These are phyloP conservation scores for Ditylenchus dipsaci DNA, from an alignment of 1,140 invertebrate genomes.

Conservation along the genomic window DNA sequence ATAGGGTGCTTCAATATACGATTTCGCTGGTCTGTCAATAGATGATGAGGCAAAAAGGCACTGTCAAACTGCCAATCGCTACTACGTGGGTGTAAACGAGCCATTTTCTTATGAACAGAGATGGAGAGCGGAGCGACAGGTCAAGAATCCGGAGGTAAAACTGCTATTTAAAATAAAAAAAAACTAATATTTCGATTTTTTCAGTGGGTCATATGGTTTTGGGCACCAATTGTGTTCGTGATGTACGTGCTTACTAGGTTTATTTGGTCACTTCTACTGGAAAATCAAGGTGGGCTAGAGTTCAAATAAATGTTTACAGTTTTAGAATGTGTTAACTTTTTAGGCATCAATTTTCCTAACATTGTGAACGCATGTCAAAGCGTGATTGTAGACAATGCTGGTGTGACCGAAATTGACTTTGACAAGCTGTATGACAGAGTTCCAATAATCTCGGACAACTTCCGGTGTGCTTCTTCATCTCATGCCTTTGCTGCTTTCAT, in stretches of 20 bases:
- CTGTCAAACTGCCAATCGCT: conserved; percentile 27
- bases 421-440: conserved; percentile 19
- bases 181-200: not conserved
- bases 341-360: conserved; percentile 31
- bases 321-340: not conserved
- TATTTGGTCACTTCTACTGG: conserved; percentile 28
- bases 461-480: conserved; percentile 25
- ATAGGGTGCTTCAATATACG: conserved; percentile 28
- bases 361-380: conserved; percentile 22
- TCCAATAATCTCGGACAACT: conserved; percentile 25
- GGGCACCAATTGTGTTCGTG: conserved; percentile 30
- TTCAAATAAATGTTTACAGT: not conserved
- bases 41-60: conserved; percentile 32
- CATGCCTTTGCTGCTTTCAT: conserved; percentile 28
- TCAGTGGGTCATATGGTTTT: conserved; percentile 33
- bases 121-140: conserved; percentile 23
- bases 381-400: conserved; percentile 25
- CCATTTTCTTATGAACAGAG: conserved; percentile 28
- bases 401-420: conserved; percentile 24
- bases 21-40: conserved; percentile 14
- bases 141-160: conserved; percentile 32
- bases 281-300: conserved; percentile 18
- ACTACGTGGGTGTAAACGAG: conserved; percentile 25
- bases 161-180: not conserved
- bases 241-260: conserved; percentile 33